Percentiles rank a stretch among this genome's conserved stretches.
These are phyloP conservation scores for Drosophila barbarae DNA, from an alignment of 2,888 invertebrate species.

Conservation along the genomic window DNA sequence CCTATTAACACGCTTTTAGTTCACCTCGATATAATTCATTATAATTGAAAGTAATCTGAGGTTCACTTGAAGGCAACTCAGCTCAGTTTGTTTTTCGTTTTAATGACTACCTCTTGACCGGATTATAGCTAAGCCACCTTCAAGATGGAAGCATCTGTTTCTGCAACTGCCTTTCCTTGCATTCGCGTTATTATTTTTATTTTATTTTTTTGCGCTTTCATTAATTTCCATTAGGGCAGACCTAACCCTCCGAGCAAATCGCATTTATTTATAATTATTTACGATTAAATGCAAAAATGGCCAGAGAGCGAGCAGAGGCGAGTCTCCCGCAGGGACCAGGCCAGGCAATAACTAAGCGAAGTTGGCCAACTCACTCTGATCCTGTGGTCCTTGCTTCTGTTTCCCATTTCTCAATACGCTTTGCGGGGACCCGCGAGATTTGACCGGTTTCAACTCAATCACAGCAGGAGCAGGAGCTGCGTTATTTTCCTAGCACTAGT, in stretches of 20 bases:
- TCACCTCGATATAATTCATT: constrained; percentile 11
- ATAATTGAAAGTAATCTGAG: constrained; percentile 40
- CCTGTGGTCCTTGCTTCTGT: constrained; percentile 4
- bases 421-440: constrained; percentile 58
- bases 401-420: constrained; percentile 40
- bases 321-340: constrained; percentile 34
- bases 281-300: constrained; percentile 60
- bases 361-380: constrained; percentile 21
- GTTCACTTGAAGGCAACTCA: constrained; percentile 18
- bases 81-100: constrained; percentile 27
- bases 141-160: constrained; percentile 13
- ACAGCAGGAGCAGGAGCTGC: constrained; percentile 66
- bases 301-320: neutral
- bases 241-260: constrained; percentile 44
- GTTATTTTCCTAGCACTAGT: constrained; percentile 55
- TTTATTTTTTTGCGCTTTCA: constrained; percentile 36
- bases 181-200: constrained; percentile 21
- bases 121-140: constrained; percentile 24
- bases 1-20: constrained; percentile 2
- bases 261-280: constrained; percentile 70
- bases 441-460: constrained; percentile 68
- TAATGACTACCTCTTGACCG: constrained; percentile 16
- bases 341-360: constrained; percentile 34
- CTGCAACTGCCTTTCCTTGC: constrained; percentile 11
- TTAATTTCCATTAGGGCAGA: constrained; percentile 61